Percentiles rank a stretch among this genome's conserved stretches.
Evolutionary conservation across 2,113 vertebrate species (phyloP).

Genomic region (Cyrtonyx montezumae): DNA sequence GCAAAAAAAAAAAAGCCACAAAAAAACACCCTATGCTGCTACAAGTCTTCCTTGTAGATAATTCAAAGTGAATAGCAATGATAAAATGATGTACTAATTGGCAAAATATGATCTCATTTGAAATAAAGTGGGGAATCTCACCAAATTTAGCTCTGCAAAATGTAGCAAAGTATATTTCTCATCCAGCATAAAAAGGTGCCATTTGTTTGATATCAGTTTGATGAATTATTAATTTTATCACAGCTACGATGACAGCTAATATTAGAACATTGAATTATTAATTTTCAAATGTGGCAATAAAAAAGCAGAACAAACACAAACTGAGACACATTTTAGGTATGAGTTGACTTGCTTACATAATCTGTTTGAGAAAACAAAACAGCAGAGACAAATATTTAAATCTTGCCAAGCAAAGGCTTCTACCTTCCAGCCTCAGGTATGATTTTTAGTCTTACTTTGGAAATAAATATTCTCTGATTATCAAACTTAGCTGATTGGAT

Average conservation of each 20-base stretch:
- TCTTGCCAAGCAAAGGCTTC: constrained; percentile 44
- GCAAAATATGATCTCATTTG: constrained; percentile 63
- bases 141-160: constrained; percentile 50
- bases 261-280: constrained; percentile 94
- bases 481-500: background rate
- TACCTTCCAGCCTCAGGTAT: background rate
- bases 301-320: constrained; percentile 82
- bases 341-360: constrained; percentile 70
- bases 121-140: constrained; percentile 68
- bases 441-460: constrained; percentile 26
- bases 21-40: background rate
- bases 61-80: constrained; percentile 36
- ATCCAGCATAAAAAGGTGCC: constrained; percentile 78
- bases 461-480: constrained; percentile 11
- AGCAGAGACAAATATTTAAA: constrained; percentile 52
- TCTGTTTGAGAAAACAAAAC: constrained; percentile 59
- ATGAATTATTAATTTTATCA: constrained; percentile 95
- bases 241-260: constrained; percentile 92
- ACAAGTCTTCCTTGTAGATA: background rate
- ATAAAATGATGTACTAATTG: constrained; percentile 62
- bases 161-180: constrained; percentile 66
- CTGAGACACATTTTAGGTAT: constrained; percentile 70
- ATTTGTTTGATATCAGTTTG: constrained; percentile 86
- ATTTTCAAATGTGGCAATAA: constrained; percentile 83
- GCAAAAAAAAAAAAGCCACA: constrained; percentile 16